phyloP scores from a whole-genome alignment of 2,888 invertebrate species.

The Amiota mariae region DNA sequence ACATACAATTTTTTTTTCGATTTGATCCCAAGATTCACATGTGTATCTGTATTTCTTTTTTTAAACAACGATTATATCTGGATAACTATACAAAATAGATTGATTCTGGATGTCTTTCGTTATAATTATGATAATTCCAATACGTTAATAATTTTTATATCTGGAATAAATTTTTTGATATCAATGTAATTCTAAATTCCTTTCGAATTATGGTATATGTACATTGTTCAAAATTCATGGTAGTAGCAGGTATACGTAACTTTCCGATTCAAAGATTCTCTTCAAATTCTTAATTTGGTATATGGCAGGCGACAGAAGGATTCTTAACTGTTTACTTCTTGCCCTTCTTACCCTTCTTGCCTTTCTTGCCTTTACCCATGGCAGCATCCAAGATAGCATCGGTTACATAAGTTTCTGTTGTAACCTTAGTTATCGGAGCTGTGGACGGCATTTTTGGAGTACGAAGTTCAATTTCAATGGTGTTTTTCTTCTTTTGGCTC shows the following conservation, averaged over 20 bases:
- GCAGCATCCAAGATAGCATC: slow-evolving; percentile 71
- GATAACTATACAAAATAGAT: too few species aligned
- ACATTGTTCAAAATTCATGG: slow-evolving; percentile 8
- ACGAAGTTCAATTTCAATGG: slow-evolving; percentile 81
- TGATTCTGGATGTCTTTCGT: too few species aligned
- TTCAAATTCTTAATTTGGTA: too few species aligned
- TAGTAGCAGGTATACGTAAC: not conserved
- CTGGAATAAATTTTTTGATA: not conserved
- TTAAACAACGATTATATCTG: not conserved
- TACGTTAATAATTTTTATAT: slow-evolving; percentile 9
- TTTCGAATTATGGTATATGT: not conserved
- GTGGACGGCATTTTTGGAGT: slow-evolving; percentile 81
- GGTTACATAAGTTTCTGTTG: slow-evolving; percentile 80
- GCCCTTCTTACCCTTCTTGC: slow-evolving; percentile 41
- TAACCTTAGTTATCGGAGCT: slow-evolving; percentile 77
- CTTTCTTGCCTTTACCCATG: slow-evolving; percentile 40
- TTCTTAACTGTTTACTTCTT: slow-evolving; percentile 43
- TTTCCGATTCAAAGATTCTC: too few species aligned
- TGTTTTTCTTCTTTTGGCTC: slow-evolving; percentile 80
- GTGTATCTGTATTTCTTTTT: not conserved
- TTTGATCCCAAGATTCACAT: slow-evolving; percentile 1
- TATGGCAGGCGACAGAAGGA: too few species aligned
- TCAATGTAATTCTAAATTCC: not conserved
- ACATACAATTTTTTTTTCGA: not conserved
- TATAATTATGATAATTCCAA: not conserved